Evolutionary conservation across 1,140 invertebrate genomes (phyloP), one percentile per base, ranked within the genome.

Genomic region (Latrodectus geometricus): DNA sequence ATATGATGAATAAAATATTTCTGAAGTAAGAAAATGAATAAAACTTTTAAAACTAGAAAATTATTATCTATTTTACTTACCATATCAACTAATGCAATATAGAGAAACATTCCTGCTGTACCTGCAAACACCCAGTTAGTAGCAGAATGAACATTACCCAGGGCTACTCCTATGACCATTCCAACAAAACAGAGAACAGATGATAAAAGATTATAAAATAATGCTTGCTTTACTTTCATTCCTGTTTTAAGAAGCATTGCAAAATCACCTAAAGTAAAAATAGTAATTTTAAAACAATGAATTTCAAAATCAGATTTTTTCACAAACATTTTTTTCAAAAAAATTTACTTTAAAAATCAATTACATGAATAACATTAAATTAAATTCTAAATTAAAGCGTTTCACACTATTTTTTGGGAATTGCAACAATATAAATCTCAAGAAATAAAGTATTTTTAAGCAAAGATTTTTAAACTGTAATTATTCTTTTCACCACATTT

Each of bases 201-300:
- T 9, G 93, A 94, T 20, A 95, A 89, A 86, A 94, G 93, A 90
- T 95, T 95, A 90, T 94, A 95, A 54, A 93, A 84, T 20, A 95
- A 89, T 1, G 94, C 94, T 89, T 94, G 93, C 86, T 92, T 92
- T 76, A 94, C 91, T 7, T 92, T 91, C 94, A 95, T 94, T 12
- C 94, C 94, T 69, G 94, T 92, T 89, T 93, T 93, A 21, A 95
- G 91, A n/a, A 95, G 91, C 79, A 95, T 94, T 9, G 94, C 94
- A 90, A 95, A 94, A 89, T 95, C 94, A 73, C 96, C 95, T 88
- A 49, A 50, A 85, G 8, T 70, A 70, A 70, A 20, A 70, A 70
- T 66, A 17, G 7, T 20, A 70, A 21, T 21, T 35, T 70, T 70
- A 66, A 66, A 66, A 66, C n/a, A 70, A 15, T 70, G 9, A 9